These are phyloP conservation scores for Panulirus ornatus DNA, from an alignment of 1,140 invertebrate species.

Conservation along the genomic window DNA sequence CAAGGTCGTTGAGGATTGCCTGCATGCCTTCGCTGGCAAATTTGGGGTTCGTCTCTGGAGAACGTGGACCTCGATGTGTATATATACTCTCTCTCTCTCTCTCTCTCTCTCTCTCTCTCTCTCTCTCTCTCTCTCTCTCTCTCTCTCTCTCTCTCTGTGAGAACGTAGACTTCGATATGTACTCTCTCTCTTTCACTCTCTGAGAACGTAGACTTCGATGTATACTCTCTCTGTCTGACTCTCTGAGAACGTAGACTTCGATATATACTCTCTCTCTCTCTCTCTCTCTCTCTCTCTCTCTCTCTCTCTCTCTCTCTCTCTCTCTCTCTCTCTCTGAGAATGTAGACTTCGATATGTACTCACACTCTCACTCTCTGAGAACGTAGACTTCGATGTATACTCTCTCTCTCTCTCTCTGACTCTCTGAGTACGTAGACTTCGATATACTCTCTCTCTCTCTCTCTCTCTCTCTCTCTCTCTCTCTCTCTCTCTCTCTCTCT, in stretches of 20 bases:
- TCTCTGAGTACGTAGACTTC: no score
- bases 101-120: background rate
- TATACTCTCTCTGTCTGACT: background rate
- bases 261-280: background rate
- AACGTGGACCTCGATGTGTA: no score
- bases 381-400: background rate
- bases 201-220: no score
- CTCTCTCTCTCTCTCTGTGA: background rate
- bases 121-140: slow-evolving; percentile 13
- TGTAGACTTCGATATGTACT: background rate
- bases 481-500: background rate
- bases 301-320: background rate
- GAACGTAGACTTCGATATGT: no score
- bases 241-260: background rate
- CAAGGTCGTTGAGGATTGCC: no score
- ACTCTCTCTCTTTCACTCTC: background rate
- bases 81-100: background rate
- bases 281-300: slow-evolving; percentile 7
- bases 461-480: background rate
- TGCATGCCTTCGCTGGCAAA: no score
- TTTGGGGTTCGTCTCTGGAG: no score
- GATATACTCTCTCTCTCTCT: no score
- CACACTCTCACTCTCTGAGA: background rate
- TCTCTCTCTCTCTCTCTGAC: no score
- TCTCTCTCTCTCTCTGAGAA: background rate